Base-by-base conservation (phyloP, 2,113 vertebrate genomes). In the Strix aluco region DNA sequence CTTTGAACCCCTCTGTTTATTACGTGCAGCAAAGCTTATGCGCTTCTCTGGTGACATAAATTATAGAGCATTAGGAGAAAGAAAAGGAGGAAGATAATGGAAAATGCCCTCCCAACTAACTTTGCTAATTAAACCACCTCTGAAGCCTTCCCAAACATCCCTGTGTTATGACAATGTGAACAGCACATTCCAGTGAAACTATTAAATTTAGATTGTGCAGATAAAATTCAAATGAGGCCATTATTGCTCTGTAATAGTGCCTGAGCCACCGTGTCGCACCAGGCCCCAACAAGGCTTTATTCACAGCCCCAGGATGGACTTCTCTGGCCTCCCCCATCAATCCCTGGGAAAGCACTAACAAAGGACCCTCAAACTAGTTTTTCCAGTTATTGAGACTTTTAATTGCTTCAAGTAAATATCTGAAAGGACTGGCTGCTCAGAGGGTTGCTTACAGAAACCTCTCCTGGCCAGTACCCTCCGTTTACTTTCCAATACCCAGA, bases 81-180 rank as follows among this genome's bases (percentile, higher is more conserved):
- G 59, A 61, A 82, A 92, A 88, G 75, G 38, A 81, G 67, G 55
- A 25, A 75, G 91, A 73, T 58, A 92, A 81, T 69, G 63, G 54
- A 66, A 47, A 62, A 44, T 63, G 81, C 92, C 96, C 71, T 91
- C 88, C 85, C 69, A 69, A 94, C 87, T 54, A 92, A 92, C 82
- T 92, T 92, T 72, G 86, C 94, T 98, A 96, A 97, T 96, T 96
- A 96, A 97, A 96, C 54, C 77, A 38, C 81, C 92, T 91, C 86
- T 29, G 74, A 83, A 96, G 88, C 79, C 59, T 59, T 94, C 82
- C 81, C 65, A 70, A 92, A 75, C 78, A 83, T 65, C 85, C 78
- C 71, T 25, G 3, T 52, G 79, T 93, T 93, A 59, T 82, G 91
- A 91, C 79, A 93, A 96, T 1, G 5, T 18, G 58, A 88, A 63